Base-by-base conservation (phyloP, 2,888 invertebrate genomes). In the Brenthis hecate region DNA sequence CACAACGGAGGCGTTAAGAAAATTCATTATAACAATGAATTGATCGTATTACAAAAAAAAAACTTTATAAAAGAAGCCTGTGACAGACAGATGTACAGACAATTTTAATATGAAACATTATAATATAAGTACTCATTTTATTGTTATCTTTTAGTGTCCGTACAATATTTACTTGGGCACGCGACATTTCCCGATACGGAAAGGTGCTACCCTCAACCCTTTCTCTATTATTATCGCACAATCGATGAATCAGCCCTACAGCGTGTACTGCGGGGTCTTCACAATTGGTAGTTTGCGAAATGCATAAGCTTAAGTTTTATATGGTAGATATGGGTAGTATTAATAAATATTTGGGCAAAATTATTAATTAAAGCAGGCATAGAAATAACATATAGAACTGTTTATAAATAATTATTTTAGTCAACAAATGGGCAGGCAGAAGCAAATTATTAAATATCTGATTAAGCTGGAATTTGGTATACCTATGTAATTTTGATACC, bases 161-260 rank as follows among this genome's bases (percentile, higher is more conserved):
- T 56, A 71, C 75, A 43, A 72, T 72, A 67, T 75, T 74, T 76
- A 78, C 78, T 78, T 77, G 73, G 82, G 86, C 89, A 88, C 89
- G 89, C 86, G 89, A 88, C 89, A 84, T 55, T 43, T 61, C 23
- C 78, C 82, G 80, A 77, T 78, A 75, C 67, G 62, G 28, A 90
- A 90, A 89, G 90, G 89, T 88, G 87, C 80, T 72, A 63, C 78
- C 77, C 50, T 51, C 73, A 86, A 86, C 90, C 88, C 86, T 88
- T 89, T 89, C 88, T 87, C 82, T 78, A 80, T 78, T 85, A 84
- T 85, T 85, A 83, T 84, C 80, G 80, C 73, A 75, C 77, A 66
- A 66, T 60, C 61, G 55, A 80, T 81, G 82, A 77, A 81, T 81
- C 79, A 80, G 81, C 76, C 81, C 81, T 81, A 62, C 84, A 78